phyloP scores from a whole-genome alignment of 2,888 invertebrate genomes.

The Yponomeuta evonymella region DNA sequence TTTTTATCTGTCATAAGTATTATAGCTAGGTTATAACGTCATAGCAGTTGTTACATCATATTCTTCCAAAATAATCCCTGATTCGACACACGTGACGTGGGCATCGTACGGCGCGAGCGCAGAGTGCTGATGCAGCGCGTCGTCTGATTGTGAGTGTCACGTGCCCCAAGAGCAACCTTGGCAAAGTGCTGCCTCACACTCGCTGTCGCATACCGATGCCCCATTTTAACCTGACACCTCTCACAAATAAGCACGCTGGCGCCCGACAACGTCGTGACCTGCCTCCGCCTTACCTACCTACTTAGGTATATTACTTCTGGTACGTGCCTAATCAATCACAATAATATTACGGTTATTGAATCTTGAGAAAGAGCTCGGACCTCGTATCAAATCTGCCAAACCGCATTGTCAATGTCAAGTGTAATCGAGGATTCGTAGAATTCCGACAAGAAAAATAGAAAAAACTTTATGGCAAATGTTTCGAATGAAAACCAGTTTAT shows the following conservation, averaged over 20 bases:
- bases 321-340: neutral
- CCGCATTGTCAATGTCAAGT: too few relatives aligned
- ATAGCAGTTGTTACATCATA: neutral
- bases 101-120: neutral
- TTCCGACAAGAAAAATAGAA: too few relatives aligned
- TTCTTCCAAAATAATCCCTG: neutral
- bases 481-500: too few relatives aligned
- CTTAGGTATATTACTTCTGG: neutral
- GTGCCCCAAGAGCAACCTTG: neutral
- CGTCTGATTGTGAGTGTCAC: neutral
- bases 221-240: neutral
- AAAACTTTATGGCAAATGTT: too few relatives aligned
- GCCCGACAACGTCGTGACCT: neutral
- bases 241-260: neutral
- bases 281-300: neutral
- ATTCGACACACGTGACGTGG: neutral
- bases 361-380: neutral
- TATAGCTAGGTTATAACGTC: too few relatives aligned
- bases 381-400: neutral
- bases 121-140: neutral
- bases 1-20: too few relatives aligned
- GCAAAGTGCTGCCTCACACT: neutral
- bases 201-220: neutral
- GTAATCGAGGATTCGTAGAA: too few relatives aligned
- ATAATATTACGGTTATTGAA: neutral